Conservation (phyloP, 2,888 invertebrate genomes). For the Halocaridina rubra region DNA sequence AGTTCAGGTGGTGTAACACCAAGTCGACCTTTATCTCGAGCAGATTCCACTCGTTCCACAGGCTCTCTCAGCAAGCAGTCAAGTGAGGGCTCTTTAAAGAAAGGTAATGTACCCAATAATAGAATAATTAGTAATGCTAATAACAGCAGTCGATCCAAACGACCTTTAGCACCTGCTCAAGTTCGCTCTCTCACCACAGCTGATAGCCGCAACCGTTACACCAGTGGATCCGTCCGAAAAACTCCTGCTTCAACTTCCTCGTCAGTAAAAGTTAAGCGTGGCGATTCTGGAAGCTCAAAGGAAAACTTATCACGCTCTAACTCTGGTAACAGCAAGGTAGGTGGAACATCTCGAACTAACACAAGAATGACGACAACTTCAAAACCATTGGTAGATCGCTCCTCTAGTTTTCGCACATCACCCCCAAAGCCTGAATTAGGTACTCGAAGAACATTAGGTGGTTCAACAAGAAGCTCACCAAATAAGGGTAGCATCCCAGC, state of each 20-base stretch:
- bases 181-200: constrained; percentile 25
- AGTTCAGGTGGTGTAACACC: constrained; percentile 52
- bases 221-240: constrained; percentile 20
- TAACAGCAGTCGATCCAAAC: constrained; percentile 23
- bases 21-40: constrained; percentile 50
- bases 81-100: constrained; percentile 56
- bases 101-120: not conserved
- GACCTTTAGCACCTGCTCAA: constrained; percentile 48
- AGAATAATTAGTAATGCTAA: not conserved
- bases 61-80: constrained; percentile 60
- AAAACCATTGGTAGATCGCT: constrained; percentile 37
- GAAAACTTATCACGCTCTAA: constrained; percentile 58
- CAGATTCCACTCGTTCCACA: constrained; percentile 52
- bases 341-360: not conserved
- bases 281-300: constrained; percentile 62
- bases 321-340: constrained; percentile 55
- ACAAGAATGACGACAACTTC: not conserved
- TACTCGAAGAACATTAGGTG: not conserved
- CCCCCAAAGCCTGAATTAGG: constrained; percentile 29
- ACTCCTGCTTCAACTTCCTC: constrained; percentile 2
- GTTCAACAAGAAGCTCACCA: not conserved
- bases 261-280: constrained; percentile 56
- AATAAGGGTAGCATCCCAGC: constrained; percentile 46
- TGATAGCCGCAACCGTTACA: constrained; percentile 19
- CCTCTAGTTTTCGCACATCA: constrained; percentile 26